Evolutionary conservation across 2,113 vertebrate genomes (phyloP), one percentile per base, ranked within the genome.

Genomic region (Triplophysa dalaica): DNA sequence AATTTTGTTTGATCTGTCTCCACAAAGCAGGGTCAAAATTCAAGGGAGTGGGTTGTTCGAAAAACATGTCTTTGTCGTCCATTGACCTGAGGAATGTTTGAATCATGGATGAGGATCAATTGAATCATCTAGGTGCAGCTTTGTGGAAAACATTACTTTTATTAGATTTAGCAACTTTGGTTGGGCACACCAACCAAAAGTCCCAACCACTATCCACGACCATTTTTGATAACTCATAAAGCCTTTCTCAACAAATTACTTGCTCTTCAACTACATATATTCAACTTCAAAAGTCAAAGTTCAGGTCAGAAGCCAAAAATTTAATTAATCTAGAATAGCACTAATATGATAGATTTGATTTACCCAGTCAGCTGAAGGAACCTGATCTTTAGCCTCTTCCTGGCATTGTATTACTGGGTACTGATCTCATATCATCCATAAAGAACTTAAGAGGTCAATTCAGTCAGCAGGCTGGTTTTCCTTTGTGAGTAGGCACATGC

Each of bases 391-490:
- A 58, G 70, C 21, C 52, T 38, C 29, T 24, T 62, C 10, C 33
- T 60, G 52, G 70, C 70, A 22, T 73, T 73, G 70, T 41, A 54
- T 73, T 73, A 60, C 33, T 73, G 70, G 54, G 11, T 41, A 22
- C 29, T 73, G 54, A 72, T 60, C 72, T 60, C 72, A 45, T 58
- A n/a, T 22, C 58, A 62, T 63, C 29, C 41, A 61, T 61, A 45
- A 74, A 74, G 14, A 17, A 8, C 21, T 74, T 74, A 74, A 52
- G 60, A 74, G 56, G 70, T 74, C 56, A 74, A 13, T 61, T 74
- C 54, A 74, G 56, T 74, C 70, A 74, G 70, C 54, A 61, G 56
- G 17, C 70, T 62, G 70, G 7, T 61, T 60, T 56, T 21, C 58
- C 58, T 63, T 62, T 22, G 11, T 72, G 48, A 13, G 41, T 38